These are phyloP conservation scores for Eumaeus atala DNA, from an alignment of 1,140 invertebrate genomes.

Conservation along the genomic window DNA sequence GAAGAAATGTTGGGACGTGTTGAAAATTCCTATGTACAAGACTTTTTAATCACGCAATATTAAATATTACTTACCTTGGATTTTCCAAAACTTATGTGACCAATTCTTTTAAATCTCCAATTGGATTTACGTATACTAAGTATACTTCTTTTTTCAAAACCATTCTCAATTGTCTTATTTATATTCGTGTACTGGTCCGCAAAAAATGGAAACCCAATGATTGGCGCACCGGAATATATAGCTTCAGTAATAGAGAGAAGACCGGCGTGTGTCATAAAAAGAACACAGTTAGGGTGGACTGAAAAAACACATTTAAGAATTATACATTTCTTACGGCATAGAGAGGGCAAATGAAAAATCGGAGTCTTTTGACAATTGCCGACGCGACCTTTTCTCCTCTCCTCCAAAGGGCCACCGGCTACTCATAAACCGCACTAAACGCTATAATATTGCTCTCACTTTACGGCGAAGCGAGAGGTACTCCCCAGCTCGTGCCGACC, in stretches of 20 bases:
- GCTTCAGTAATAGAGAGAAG: conserved; percentile 80
- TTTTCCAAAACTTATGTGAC: conserved; percentile 20
- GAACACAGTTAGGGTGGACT: conserved; percentile 79
- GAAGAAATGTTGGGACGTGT: no score
- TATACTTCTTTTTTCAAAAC: conserved; percentile 31
- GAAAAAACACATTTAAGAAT: no score
- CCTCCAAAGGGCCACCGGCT: no score
- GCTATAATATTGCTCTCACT: no score
- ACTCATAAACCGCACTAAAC: no score
- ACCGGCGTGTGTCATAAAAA: conserved; percentile 83
- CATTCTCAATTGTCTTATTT: conserved; percentile 29
- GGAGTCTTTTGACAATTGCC: no score
- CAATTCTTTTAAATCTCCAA: conserved; percentile 17
- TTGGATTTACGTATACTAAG: conserved; percentile 18
- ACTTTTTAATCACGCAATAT: background rate
- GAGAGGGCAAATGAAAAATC: no score
- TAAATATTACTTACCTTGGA: conserved; percentile 28
- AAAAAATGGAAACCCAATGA: conserved; percentile 80
- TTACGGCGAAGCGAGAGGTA: no score
- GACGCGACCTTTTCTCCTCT: no score
- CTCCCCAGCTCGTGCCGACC: no score
- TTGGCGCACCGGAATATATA: conserved; percentile 78
- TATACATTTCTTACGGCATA: no score
- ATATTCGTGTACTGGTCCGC: conserved; percentile 77
- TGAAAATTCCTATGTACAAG: no score